phyloP scores from a whole-genome alignment of 2,888 invertebrate genomes.

The Drosophila histrio region DNA sequence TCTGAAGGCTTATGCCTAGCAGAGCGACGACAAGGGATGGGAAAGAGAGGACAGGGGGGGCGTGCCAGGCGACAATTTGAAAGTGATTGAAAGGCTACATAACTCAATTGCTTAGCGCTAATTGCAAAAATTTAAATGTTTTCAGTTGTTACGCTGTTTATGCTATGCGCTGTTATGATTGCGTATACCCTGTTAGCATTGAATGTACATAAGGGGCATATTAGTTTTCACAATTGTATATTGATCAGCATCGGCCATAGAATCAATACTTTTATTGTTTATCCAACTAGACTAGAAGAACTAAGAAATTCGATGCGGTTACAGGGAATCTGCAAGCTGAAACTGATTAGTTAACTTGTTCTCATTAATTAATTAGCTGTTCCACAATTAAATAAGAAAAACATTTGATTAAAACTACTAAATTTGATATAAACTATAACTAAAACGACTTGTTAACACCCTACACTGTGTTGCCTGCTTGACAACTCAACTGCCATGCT shows the following conservation, averaged over 20 bases:
- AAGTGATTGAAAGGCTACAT: constrained; percentile 39
- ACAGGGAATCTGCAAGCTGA: not conserved
- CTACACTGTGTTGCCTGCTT: not conserved
- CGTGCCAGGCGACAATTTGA: constrained; percentile 49
- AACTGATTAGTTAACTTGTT: not conserved
- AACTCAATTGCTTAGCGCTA: constrained; percentile 61
- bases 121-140: constrained; percentile 33
- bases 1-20: constrained; percentile 52
- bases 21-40: not conserved
- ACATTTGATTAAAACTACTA: constrained; percentile 3
- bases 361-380: not conserved
- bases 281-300: too few relatives aligned
- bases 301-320: too few relatives aligned
- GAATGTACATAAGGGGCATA: not conserved
- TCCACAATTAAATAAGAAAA: not conserved
- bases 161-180: not conserved
- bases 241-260: too few relatives aligned
- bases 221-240: too few relatives aligned
- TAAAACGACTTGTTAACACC: not conserved
- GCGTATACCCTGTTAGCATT: not conserved
- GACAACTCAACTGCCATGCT: not conserved
- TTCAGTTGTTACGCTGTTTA: constrained; percentile 22
- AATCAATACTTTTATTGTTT: too few relatives aligned
- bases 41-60: not conserved
- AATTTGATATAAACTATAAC: not conserved